Conservation (phyloP, 2,888 invertebrate genomes). For the Physocephala rufipes region DNA sequence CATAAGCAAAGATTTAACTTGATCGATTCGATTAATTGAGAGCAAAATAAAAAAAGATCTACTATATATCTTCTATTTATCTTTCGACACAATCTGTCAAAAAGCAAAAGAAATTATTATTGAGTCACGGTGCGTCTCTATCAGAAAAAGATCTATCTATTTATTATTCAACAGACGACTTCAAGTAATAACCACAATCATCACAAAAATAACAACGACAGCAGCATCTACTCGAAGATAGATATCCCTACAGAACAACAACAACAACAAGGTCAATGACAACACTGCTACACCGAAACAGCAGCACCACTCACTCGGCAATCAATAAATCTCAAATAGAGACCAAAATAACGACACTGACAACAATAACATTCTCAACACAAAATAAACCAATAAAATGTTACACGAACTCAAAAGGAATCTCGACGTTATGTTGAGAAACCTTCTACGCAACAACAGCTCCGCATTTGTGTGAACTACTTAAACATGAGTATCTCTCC, state of each 20-base stretch:
- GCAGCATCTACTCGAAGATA: background rate
- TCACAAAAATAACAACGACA: background rate
- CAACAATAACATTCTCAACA: slow-evolving; percentile 10
- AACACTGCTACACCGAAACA: no score
- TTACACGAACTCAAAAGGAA: slow-evolving; percentile 4
- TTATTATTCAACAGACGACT: background rate
- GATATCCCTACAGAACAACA: slow-evolving; percentile 16
- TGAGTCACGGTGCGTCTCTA: no score
- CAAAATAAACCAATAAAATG: background rate
- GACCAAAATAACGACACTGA: background rate
- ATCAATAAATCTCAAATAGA: slow-evolving; percentile 22
- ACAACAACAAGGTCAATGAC: slow-evolving; percentile 10
- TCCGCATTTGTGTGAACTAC: background rate
- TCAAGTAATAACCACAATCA: slow-evolving; percentile 2
- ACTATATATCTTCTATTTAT: no score
- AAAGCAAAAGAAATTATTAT: no score
- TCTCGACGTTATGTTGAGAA: slow-evolving; percentile 23
- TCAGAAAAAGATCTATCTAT: no score
- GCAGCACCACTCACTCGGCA: background rate
- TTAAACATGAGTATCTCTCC: background rate
- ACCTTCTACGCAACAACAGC: background rate
- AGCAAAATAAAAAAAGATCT: no score
- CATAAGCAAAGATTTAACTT: background rate
- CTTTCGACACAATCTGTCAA: no score
- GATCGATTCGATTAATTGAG: no score